These are phyloP conservation scores for Itoplectis maculator DNA, from an alignment of 2,888 invertebrate genomes.

Conservation along the genomic window DNA sequence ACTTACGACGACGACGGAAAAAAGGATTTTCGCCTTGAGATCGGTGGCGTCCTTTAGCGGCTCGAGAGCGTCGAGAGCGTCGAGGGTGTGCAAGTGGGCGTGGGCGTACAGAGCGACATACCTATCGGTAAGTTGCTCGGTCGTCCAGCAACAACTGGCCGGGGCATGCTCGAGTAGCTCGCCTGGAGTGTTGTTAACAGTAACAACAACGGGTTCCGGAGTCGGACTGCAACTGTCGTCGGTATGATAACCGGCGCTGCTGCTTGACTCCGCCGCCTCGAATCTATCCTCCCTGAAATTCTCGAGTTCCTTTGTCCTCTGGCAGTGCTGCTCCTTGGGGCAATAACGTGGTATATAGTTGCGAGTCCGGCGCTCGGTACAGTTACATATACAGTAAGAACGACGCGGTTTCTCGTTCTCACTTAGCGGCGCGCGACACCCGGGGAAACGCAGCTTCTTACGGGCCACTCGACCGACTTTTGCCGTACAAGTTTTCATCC, in stretches of 20 bases:
- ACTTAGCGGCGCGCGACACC: neutral
- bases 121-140: conserved; percentile 88
- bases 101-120: conserved; percentile 95
- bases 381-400: conserved; percentile 29
- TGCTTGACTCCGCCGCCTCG: conserved; percentile 79
- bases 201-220: conserved; percentile 77
- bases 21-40: conserved; percentile 97
- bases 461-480: neutral
- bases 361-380: neutral
- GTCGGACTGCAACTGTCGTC: conserved; percentile 82
- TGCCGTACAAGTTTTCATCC: neutral
- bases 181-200: conserved; percentile 44
- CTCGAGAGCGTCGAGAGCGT: conserved; percentile 92
- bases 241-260: conserved; percentile 82
- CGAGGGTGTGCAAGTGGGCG: conserved; percentile 93
- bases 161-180: conserved; percentile 35
- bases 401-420: neutral
- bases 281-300: conserved; percentile 76
- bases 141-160: conserved; percentile 55
- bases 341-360: conserved; percentile 17
- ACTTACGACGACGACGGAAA: conserved; percentile 98
- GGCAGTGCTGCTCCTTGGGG: conserved; percentile 41
- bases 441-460: neutral
- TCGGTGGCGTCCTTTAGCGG: conserved; percentile 94
- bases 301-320: conserved; percentile 72